These are phyloP conservation scores for Pseudochaenichthys georgianus DNA, from an alignment of 2,797 vertebrate genomes.

Conservation along the genomic window DNA sequence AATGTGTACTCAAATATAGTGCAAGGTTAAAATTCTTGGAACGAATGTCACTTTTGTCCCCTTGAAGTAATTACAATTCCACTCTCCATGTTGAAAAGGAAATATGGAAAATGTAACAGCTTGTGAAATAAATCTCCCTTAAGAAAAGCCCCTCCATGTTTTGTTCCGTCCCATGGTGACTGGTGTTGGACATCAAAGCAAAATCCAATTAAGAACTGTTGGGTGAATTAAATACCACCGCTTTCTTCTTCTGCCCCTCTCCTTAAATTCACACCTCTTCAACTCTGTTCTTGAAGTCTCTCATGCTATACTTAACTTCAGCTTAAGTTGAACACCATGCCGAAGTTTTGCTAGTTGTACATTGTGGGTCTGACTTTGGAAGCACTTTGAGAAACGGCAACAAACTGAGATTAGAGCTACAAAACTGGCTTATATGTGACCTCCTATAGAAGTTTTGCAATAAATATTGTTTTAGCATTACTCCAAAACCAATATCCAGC, in stretches of 20 bases:
- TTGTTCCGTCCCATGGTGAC: slow-evolving; percentile 61
- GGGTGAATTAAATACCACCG: slow-evolving; percentile 66
- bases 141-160: slow-evolving; percentile 54
- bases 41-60: slow-evolving; percentile 47
- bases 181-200: slow-evolving; percentile 78
- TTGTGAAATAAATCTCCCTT: slow-evolving; percentile 73
- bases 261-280: slow-evolving; percentile 59
- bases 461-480: neutral
- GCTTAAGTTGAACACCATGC: slow-evolving; percentile 34
- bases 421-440: neutral
- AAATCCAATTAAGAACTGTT: slow-evolving; percentile 80
- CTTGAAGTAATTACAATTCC: slow-evolving; percentile 50
- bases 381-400: slow-evolving; percentile 25
- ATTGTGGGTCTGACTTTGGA: slow-evolving; percentile 36
- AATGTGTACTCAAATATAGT: slow-evolving; percentile 15
- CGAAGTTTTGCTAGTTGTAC: slow-evolving; percentile 39
- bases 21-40: slow-evolving; percentile 26
- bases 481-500: neutral
- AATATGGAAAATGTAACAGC: slow-evolving; percentile 70
- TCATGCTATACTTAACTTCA: slow-evolving; percentile 40
- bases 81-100: slow-evolving; percentile 56
- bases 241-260: slow-evolving; percentile 49
- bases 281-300: slow-evolving; percentile 52
- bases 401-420: neutral
- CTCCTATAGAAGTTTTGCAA: neutral